phyloP scores from a whole-genome alignment of 2,113 vertebrate species.

The Thryonomys swinderianus region DNA sequence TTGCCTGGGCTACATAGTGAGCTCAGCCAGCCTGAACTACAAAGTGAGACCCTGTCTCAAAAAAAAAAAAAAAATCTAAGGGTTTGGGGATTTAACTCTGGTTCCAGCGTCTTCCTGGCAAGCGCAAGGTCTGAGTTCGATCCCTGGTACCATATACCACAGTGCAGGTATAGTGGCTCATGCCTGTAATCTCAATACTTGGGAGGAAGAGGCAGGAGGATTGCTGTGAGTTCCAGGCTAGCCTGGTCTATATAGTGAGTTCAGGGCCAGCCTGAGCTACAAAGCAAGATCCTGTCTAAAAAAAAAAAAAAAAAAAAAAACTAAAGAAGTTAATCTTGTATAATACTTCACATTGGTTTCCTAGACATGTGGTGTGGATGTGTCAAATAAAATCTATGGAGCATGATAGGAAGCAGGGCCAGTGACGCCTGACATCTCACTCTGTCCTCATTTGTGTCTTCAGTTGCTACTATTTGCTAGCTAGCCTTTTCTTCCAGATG shows the following conservation, averaged over 20 bases:
- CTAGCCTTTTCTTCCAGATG: neutral
- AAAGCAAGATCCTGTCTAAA: neutral
- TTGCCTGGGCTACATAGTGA: no score
- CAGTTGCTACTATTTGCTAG: neutral
- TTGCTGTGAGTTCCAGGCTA: neutral
- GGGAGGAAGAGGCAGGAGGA: neutral
- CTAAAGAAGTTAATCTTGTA: neutral
- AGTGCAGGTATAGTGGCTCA: neutral
- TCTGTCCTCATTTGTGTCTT: neutral
- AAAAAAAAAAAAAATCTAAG: no score
- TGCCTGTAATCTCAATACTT: neutral
- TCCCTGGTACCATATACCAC: no score
- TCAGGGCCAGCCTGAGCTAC: neutral
- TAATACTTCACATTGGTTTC: slow-evolving; percentile 55
- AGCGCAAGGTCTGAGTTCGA: no score
- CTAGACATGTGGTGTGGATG: neutral
- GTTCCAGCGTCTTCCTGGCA: no score
- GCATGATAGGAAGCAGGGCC: neutral
- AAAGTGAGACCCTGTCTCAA: no score
- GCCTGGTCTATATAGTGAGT: neutral
- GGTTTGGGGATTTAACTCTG: no score
- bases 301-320: neutral
- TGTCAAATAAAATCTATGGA: neutral
- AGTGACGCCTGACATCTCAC: neutral
- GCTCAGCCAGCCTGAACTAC: no score